Conservation (phyloP, 2,113 vertebrate genomes). For the Megaceryle torquata region DNA sequence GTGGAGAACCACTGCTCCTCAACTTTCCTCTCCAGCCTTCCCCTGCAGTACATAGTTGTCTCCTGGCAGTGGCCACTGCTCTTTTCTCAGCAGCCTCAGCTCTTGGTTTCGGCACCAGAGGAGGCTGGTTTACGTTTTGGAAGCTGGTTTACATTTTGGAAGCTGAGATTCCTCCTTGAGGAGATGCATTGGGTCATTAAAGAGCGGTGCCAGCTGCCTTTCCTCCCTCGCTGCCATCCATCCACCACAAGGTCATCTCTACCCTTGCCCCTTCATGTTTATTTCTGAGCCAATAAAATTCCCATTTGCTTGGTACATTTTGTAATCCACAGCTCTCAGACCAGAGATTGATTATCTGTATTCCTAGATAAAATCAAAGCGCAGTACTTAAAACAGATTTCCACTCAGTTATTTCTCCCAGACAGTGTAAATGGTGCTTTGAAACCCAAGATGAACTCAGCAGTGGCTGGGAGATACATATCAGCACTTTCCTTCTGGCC, state of each 20-base stretch:
- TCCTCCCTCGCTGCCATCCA: background rate
- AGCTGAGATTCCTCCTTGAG: background rate
- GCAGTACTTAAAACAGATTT: constrained; percentile 1
- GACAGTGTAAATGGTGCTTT: background rate
- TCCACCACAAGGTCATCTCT: background rate
- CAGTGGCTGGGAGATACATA: background rate
- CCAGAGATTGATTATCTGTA: constrained; percentile 34
- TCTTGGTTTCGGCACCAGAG: background rate
- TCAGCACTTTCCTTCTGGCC: background rate
- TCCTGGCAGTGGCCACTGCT: background rate
- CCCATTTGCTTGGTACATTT: background rate
- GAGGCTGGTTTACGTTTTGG: rapidly evolving
- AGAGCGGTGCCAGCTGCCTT: background rate
- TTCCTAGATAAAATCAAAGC: constrained; percentile 39
- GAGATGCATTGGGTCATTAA: background rate
- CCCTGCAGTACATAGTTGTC: background rate
- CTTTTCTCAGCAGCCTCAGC: background rate
- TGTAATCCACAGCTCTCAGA: constrained; percentile 4
- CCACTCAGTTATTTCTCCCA: background rate
- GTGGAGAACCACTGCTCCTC: background rate
- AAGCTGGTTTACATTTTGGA: rapidly evolving
- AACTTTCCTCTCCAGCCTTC: too few relatives aligned
- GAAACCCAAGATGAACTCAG: background rate
- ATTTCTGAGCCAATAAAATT: constrained; percentile 14
- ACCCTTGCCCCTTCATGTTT: background rate